Evolutionary conservation across 2,797 vertebrate species (phyloP).

Genomic region (Loris lydekkerianus): DNA sequence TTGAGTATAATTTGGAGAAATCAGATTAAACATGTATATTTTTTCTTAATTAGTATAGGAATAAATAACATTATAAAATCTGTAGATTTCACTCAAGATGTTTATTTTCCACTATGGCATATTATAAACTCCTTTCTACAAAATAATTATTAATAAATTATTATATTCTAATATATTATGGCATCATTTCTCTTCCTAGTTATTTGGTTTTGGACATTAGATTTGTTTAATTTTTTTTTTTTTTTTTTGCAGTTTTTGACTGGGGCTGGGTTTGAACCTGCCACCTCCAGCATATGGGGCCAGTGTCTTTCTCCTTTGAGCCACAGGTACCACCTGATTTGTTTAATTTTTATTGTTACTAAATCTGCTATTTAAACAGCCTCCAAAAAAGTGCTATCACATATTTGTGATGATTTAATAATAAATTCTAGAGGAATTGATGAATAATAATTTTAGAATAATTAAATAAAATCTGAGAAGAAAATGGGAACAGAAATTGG

Average conservation of each 20-base stretch:
- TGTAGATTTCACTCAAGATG: background rate
- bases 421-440: conserved; percentile 6
- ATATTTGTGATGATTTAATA: conserved; percentile 51
- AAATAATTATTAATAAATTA: background rate
- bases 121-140: background rate
- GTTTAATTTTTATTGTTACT: background rate
- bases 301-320: too few relatives aligned
- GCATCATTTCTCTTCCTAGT: background rate
- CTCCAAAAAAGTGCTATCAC: background rate
- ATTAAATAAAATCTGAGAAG: background rate
- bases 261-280: too few relatives aligned
- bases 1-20: background rate
- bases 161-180: conserved; percentile 6
- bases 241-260: too few relatives aligned
- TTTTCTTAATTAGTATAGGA: background rate
- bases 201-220: background rate
- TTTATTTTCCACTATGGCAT: background rate
- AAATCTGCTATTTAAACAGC: background rate
- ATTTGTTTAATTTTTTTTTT: background rate
- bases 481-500: background rate
- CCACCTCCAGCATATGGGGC: too few relatives aligned
- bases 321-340: too few relatives aligned
- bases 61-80: background rate
- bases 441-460: conserved; percentile 52
- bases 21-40: background rate